These are phyloP conservation scores for Dolichotis patagonum DNA, from an alignment of 2,113 vertebrate genomes.

Conservation along the genomic window DNA sequence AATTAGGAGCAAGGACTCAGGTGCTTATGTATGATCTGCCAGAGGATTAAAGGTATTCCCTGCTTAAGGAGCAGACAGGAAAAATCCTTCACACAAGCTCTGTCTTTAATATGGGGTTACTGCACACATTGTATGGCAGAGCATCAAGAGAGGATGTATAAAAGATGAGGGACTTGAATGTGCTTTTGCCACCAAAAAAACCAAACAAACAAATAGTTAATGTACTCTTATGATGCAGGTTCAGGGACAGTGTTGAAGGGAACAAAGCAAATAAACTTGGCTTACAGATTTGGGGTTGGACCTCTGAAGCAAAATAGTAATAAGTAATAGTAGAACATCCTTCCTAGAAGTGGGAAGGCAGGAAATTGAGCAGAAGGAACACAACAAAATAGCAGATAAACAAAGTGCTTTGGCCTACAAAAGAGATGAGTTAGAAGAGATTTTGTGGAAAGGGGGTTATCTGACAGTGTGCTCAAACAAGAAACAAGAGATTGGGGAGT, in stretches of 20 bases:
- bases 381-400: constrained; percentile 15
- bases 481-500: background rate
- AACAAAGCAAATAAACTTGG: background rate
- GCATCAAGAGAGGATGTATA: background rate
- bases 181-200: background rate
- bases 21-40: background rate
- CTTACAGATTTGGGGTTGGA: background rate
- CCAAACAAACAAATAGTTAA: background rate
- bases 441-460: background rate
- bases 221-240: background rate
- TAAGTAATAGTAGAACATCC: background rate
- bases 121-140: background rate
- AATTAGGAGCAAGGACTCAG: background rate
- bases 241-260: background rate
- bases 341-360: background rate
- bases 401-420: background rate
- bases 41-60: background rate
- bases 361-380: constrained; percentile 2
- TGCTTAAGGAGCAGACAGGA: background rate
- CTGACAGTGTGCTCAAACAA: background rate
- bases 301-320: background rate
- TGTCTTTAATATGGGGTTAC: background rate
- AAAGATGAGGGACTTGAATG: background rate
- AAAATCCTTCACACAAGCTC: background rate
- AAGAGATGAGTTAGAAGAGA: background rate